Percentiles rank a stretch among this genome's conserved stretches.
These are phyloP conservation scores for Heptranchias perlo DNA, from an alignment of 2,113 vertebrate species.

Conservation along the genomic window DNA sequence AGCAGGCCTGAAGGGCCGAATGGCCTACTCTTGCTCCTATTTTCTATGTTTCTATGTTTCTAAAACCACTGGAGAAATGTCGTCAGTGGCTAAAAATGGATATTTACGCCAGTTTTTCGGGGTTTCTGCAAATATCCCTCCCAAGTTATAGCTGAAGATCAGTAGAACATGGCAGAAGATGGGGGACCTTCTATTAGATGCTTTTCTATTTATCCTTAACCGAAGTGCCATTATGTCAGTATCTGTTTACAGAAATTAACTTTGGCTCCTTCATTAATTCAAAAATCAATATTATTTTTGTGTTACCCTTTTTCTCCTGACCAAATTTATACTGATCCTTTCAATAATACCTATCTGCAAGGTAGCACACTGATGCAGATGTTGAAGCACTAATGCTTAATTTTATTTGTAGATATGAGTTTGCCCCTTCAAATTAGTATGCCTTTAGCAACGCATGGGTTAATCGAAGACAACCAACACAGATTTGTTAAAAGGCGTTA, in stretches of 20 bases:
- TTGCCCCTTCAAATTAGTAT: neutral
- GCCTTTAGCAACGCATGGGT: neutral
- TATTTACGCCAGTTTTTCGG: neutral
- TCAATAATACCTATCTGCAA: neutral
- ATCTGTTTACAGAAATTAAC: neutral
- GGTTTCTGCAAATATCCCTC: neutral
- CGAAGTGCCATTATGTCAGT: neutral
- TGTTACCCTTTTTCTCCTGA: neutral
- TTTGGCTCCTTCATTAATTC: neutral
- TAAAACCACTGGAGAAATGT: neutral
- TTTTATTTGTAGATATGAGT: neutral
- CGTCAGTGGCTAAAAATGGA: neutral
- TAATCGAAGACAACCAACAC: neutral
- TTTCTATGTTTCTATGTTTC: too few species aligned
- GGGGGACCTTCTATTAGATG: neutral
- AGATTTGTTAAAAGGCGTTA: neutral
- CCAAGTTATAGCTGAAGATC: neutral
- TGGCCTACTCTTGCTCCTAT: too few species aligned
- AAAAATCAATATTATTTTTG: neutral
- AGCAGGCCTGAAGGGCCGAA: too few species aligned
- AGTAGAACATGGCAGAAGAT: neutral
- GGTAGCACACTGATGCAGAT: neutral
- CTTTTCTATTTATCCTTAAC: neutral
- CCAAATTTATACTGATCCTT: neutral
- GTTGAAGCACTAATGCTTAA: neutral